Evolutionary conservation across 2,888 invertebrate species (phyloP), one percentile per base, ranked within the genome.

Genomic region (Oscheius sp.): DNA sequence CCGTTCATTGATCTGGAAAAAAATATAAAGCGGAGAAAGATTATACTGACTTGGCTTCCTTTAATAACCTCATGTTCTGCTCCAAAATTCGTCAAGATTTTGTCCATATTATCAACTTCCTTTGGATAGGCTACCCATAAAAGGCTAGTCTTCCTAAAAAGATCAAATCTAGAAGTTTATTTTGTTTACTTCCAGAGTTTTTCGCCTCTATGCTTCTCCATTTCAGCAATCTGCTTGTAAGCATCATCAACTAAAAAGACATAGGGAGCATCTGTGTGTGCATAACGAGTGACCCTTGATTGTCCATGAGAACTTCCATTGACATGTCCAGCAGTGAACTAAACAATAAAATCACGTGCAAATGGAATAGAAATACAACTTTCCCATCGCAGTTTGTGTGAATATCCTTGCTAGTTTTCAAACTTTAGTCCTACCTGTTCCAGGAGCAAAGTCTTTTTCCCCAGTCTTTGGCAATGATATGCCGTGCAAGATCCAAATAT

Each of bases 301-400:
- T 73, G 78, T 33, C 85, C 85, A 55, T 85, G 85, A 8, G 84
- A 85, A 57, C 82, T 81, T 25, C 85, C 85, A n/a, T 77, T 72
- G 4, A n/a, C 48, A 66, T 84, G 84, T 20, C 79, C 77, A 6
- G 75, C 63, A 39, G 70, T 23, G 50, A 77, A 83, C 83, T 83
- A 68, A 55, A 75, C 57, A 55, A 29, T n/a, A n/a, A n/a, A n/a
- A n/a, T 34, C 55, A 29, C n/a, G 55, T 20, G 2, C 23, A n/a
- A n/a, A n/a, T n/a, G n/a, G n/a, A n/a, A n/a, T n/a, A n/a, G n/a
- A n/a, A n/a, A n/a, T n/a, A 33, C 33, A 20, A 33, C 3, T 34
- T 29, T 15, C 42, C 12, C 42, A n/a, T 17, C 42, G 42, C 42
- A 42, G 17, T 33, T 25, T 57, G 57, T n/a, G n/a, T n/a, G n/a